phyloP scores from a whole-genome alignment of 2,797 vertebrate genomes.

The Enteromius thamalakanensis region DNA sequence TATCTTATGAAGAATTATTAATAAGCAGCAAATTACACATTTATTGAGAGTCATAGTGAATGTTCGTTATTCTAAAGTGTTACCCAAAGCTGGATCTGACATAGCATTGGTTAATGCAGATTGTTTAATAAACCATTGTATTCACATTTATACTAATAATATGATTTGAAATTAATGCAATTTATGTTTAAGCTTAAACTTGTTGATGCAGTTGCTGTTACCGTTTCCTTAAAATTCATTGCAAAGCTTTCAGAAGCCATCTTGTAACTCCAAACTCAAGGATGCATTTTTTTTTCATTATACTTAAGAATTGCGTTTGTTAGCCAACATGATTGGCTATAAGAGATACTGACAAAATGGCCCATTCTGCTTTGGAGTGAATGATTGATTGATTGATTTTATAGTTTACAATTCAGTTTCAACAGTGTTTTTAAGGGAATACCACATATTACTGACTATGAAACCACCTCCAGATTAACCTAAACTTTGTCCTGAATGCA shows the following conservation, averaged over 20 bases:
- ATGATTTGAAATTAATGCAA: neutral
- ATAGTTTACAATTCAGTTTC: neutral
- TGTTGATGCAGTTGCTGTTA: neutral
- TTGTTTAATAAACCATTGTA: neutral
- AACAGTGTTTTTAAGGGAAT: neutral
- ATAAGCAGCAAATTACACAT: too few species aligned
- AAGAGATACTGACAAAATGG: neutral
- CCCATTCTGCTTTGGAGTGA: too few species aligned
- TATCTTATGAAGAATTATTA: too few species aligned
- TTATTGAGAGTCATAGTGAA: too few species aligned
- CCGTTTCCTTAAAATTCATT: neutral
- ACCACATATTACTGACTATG: too few species aligned
- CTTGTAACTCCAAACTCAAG: neutral
- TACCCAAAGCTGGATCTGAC: neutral
- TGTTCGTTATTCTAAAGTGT: too few species aligned
- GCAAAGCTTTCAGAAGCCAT: neutral
- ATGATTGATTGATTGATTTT: neutral
- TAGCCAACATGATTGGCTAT: neutral
- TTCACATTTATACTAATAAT: neutral
- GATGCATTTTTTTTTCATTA: neutral
- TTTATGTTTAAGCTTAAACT: neutral
- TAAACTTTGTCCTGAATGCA: neutral
- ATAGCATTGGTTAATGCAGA: neutral
- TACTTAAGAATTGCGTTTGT: neutral
- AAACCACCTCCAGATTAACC: neutral